Percentiles rank a stretch among this genome's conserved stretches.
Conservation (phyloP, 2,797 vertebrate species). For the Ptychadena robeensis region DNA sequence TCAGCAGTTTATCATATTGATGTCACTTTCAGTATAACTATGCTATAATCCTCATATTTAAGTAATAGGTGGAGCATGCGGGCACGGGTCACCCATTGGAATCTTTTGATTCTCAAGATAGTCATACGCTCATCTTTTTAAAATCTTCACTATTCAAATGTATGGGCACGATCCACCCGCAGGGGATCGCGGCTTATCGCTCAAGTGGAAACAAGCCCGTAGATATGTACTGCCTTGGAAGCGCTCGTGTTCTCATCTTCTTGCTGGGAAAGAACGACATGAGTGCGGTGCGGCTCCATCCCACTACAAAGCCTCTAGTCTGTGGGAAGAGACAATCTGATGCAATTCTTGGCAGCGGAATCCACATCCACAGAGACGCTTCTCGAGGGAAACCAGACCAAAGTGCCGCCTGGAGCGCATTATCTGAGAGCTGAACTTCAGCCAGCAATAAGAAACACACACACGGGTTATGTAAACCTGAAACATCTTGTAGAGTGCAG, state of each 20-base stretch:
- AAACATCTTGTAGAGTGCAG: too few relatives aligned
- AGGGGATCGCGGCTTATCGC: too few relatives aligned
- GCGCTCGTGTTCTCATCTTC: background rate
- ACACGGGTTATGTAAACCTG: background rate
- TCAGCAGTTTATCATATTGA: too few relatives aligned
- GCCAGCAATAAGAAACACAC: background rate
- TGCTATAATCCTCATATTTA: too few relatives aligned
- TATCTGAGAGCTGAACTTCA: background rate
- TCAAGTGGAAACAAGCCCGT: too few relatives aligned
- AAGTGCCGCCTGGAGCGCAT: background rate
- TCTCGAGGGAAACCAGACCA: background rate
- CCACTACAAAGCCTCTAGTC: background rate
- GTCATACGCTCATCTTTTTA: too few relatives aligned
- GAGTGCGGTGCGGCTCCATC: background rate
- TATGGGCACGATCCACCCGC: too few relatives aligned
- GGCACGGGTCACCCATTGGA: too few relatives aligned
- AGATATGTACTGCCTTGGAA: background rate
- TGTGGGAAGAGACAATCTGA: slow-evolving; percentile 1
- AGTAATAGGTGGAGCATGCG: too few relatives aligned
- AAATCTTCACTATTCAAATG: too few relatives aligned
- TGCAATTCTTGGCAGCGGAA: background rate
- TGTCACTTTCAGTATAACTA: too few relatives aligned
- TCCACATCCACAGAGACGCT: background rate
- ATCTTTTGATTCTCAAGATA: too few relatives aligned
- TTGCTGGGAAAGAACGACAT: background rate